Conservation (phyloP, 1,140 invertebrate genomes). For the Lepidurus couesii region DNA sequence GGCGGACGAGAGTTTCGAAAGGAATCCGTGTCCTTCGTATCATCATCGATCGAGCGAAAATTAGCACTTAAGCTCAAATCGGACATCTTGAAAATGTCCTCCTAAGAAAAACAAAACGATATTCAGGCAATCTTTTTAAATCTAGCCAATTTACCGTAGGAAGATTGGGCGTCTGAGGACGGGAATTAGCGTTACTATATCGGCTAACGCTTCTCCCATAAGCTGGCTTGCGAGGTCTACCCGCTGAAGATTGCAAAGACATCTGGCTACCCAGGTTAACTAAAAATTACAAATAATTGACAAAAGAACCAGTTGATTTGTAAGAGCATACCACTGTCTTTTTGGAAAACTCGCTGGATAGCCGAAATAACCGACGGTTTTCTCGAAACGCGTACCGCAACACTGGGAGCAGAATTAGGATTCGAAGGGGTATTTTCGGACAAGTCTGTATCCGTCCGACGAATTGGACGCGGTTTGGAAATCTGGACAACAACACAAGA, state of each 20-base stretch:
- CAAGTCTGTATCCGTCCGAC: background rate
- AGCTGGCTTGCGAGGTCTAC: conserved; percentile 25
- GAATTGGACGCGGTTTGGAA: background rate
- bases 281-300: conserved; percentile 26
- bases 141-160: background rate
- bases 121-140: conserved; percentile 23
- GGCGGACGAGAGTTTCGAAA: conserved; percentile 9
- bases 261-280: conserved; percentile 34
- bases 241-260: conserved; percentile 28
- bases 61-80: conserved; percentile 31
- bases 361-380: conserved; percentile 36
- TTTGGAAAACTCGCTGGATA: conserved; percentile 34
- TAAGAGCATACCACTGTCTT: conserved; percentile 33
- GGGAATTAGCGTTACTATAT: conserved; percentile 26
- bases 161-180: conserved; percentile 20
- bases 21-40: conserved; percentile 28
- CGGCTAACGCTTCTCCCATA: conserved; percentile 28
- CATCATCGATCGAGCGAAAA: conserved; percentile 32
- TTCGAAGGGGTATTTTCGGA: conserved; percentile 19
- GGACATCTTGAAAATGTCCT: conserved; percentile 35
- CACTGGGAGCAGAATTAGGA: conserved; percentile 16
- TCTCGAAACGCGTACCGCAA: conserved; percentile 13
- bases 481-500: background rate
- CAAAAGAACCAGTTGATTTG: conserved; percentile 7
- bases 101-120: conserved; percentile 9